Percentiles rank a stretch among this genome's conserved stretches.
Evolutionary conservation across 2,888 invertebrate species (phyloP).

Genomic region (Stenurella melanura): DNA sequence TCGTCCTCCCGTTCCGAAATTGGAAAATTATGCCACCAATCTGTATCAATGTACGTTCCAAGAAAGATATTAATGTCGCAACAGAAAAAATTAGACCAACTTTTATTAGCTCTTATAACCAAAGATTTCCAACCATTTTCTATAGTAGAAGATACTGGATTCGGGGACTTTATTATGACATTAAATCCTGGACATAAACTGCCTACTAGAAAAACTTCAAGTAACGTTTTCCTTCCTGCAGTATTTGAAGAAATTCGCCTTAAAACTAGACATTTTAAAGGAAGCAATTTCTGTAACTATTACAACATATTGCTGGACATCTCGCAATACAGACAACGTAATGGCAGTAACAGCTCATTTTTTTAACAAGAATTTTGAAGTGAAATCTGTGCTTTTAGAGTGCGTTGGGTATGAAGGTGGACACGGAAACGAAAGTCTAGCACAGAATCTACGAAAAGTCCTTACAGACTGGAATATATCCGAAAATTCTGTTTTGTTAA

Average conservation of each 20-base stretch:
- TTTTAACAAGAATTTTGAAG: slow-evolving; percentile 12
- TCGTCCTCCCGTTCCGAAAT: background rate
- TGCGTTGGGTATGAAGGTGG: slow-evolving; percentile 12
- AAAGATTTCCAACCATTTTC: slow-evolving; percentile 27
- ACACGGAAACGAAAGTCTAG: slow-evolving; percentile 15
- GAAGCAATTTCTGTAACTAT: slow-evolving; percentile 12
- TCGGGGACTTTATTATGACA: slow-evolving; percentile 10
- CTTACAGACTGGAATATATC: slow-evolving; percentile 25
- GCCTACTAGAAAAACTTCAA: slow-evolving; percentile 27
- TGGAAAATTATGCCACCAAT: background rate
- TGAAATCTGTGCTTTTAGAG: slow-evolving; percentile 15
- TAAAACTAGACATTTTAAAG: slow-evolving; percentile 18
- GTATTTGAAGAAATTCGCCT: slow-evolving; percentile 17
- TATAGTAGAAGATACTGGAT: slow-evolving; percentile 26
- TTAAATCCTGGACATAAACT: slow-evolving; percentile 29
- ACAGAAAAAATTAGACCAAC: slow-evolving; percentile 17
- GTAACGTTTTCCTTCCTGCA: slow-evolving; percentile 14
- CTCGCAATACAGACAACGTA: slow-evolving; percentile 30
- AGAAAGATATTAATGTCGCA: background rate
- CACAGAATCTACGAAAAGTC: slow-evolving; percentile 18
- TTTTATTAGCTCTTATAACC: slow-evolving; percentile 23
- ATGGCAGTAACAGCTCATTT: slow-evolving; percentile 30
- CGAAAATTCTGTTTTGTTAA: slow-evolving; percentile 21
- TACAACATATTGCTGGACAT: slow-evolving; percentile 33
- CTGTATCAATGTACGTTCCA: background rate